Evolutionary conservation across 2,797 vertebrate genomes (phyloP).

Genomic region (Platalea minor): DNA sequence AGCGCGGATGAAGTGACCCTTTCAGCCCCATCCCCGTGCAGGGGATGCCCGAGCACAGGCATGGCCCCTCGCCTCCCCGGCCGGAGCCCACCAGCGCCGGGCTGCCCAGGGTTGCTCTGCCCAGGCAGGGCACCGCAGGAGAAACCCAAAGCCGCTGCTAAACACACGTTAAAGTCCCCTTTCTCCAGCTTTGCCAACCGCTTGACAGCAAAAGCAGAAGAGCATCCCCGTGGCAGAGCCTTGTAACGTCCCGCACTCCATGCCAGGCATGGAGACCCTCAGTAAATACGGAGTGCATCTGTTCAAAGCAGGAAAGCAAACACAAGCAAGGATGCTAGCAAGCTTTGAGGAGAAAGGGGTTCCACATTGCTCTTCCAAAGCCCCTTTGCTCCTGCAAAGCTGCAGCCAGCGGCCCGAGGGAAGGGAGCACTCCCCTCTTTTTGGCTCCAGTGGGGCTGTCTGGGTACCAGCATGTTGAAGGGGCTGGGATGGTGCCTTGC

Average conservation of each 20-base stretch:
- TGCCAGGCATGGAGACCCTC: neutral
- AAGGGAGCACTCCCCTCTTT: neutral
- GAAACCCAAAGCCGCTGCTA: neutral
- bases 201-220: neutral
- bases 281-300: fast-evolving
- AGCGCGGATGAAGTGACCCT: neutral
- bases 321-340: fast-evolving
- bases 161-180: fast-evolving
- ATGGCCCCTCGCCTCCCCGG: fast-evolving
- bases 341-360: neutral
- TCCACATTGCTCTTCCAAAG: neutral
- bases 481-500: neutral
- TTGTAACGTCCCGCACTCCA: fast-evolving
- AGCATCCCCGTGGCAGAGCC: neutral
- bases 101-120: neutral
- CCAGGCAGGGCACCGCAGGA: neutral
- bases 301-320: neutral
- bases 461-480: fast-evolving
- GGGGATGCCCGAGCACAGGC: neutral
- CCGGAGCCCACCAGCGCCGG: neutral
- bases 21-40: fast-evolving
- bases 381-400: neutral
- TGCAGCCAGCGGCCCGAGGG: neutral
- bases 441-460: neutral
- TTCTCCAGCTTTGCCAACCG: neutral